These are phyloP conservation scores for Synergus gifuensis DNA, from an alignment of 2,888 invertebrate genomes.

Conservation along the genomic window DNA sequence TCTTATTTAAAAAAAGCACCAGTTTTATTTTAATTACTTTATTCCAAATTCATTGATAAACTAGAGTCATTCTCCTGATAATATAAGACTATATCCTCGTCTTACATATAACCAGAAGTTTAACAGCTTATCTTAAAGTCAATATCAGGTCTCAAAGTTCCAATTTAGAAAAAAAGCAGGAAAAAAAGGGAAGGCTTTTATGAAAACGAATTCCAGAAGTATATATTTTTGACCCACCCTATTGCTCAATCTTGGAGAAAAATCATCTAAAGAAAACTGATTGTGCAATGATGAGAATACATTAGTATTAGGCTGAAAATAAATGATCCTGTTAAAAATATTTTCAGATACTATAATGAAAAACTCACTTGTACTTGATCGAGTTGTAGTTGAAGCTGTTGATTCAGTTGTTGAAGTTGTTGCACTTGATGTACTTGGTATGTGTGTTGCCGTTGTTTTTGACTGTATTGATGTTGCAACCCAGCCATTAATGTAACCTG, in stretches of 20 bases:
- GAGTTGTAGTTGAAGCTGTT: constrained; percentile 73
- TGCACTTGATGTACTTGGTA: constrained; percentile 74
- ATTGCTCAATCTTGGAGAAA: constrained; percentile 11
- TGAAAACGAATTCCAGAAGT: too few species aligned
- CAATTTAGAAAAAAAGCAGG: too few species aligned
- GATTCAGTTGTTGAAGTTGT: constrained; percentile 75
- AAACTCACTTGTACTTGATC: constrained; percentile 71
- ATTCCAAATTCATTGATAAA: not conserved
- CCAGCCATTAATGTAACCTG: constrained; percentile 73
- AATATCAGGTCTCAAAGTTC: too few species aligned
- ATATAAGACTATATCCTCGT: too few species aligned
- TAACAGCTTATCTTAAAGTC: too few species aligned
- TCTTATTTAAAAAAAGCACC: not conserved
- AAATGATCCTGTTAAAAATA: not conserved
- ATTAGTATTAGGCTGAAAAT: not conserved
- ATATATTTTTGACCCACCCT: too few species aligned
- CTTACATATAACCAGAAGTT: too few species aligned
- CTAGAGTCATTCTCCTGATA: not conserved
- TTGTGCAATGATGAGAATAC: constrained; percentile 33
- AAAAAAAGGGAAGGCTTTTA: too few species aligned
- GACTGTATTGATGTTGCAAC: constrained; percentile 58
- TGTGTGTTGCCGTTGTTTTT: constrained; percentile 60
- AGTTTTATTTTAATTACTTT: not conserved
- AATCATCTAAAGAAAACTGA: constrained; percentile 25
- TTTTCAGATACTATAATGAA: not conserved